Evolutionary conservation across 2,797 vertebrate species (phyloP), one percentile per base, ranked within the genome.

Genomic region (Acipenser ruthenus): DNA sequence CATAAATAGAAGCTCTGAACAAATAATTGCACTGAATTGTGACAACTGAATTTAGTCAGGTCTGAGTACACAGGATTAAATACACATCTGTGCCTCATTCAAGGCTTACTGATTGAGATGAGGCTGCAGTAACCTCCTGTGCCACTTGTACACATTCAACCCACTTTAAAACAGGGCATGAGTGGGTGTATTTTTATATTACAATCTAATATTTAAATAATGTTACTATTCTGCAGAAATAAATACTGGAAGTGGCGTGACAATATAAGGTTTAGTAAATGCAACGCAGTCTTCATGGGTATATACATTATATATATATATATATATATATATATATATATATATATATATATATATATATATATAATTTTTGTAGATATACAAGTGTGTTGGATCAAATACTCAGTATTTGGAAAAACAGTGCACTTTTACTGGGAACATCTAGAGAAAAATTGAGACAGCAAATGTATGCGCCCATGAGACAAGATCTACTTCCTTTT

Each of bases 11-110:
- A 55, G 52, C 52, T 55, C 52, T 55, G 52, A 55, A 55, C n/a
- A 55, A 81, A 84, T 84, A 86, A 89, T 89, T 88, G 86, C 88
- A 88, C 87, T 88, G 85, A 73, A 87, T 87, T 80, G 76, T 87
- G 83, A 85, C 82, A 64, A 13, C 83, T 84, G 79, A 83, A 83
- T 83, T 74, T 7, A 11, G 12, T 53, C 50, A 11, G 23, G 10
- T 61, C 37, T 66, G 60, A n/a, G 1, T 63, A 10, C 13, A 55
- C 6, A 55, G n/a, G n/a, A 55, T 55, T 10, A 55, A 55, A 37
- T 37, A 37, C 23, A 37, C 23, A 4, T 37, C 23, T 55, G 52
- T 5, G 52, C 52, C 9, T 55, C n/a, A 55, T 55, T 55, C 52
- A n/a, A 55, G 52, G 52, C 52, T 55, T 55, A 55, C 52, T 55